Evolutionary conservation across 1,140 invertebrate species (phyloP), one percentile per base, ranked within the genome.

Genomic region (Diachasmimorpha longicaudata): DNA sequence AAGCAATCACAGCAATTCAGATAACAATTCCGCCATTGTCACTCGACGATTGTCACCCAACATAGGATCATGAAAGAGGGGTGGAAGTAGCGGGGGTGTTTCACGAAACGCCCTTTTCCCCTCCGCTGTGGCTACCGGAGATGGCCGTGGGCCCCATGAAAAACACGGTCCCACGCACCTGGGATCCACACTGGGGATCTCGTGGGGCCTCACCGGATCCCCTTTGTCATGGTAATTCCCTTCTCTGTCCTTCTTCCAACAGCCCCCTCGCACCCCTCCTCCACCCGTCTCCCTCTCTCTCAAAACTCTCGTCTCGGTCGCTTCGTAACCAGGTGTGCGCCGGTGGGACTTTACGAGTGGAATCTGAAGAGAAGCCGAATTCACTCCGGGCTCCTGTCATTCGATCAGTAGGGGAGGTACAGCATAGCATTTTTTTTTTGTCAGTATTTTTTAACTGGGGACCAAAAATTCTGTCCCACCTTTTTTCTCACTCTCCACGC

Each of bases 111-210:
- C 84, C 84, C 84, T 86, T 80, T 68, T 68, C 16, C 36, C 66
- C 37, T n/a, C n/a, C 3, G 23, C 72, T 74, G 68, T 77, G 70
- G 83, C 85, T 86, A 86, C 85, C 80, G 83, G 80, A 68, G 36
- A 68, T 68, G 66, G 36, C 16, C 66, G 66, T 68, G 36, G 81
- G 81, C 72, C 76, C 84, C 80, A 39, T 68, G 11, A 72, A 73
- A 82, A 83, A 72, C 79, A 75, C 79, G 85, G 86, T 87, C 85
- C 86, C 86, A 87, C 85, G 85, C 85, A 87, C 84, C 85, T 87
- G 85, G 85, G 80, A 74, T 73, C 78, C 79, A 75, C 73, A 80
- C 81, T 80, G 81, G 81, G 80, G 76, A 79, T 83, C 74, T 78
- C 75, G 76, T 79, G 79, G 82, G 81, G 77, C 79, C 79, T 78